Percentiles rank a stretch among this genome's conserved stretches.
Conservation (phyloP, 2,113 vertebrate genomes). For the Myrmecophaga tridactyla region DNA sequence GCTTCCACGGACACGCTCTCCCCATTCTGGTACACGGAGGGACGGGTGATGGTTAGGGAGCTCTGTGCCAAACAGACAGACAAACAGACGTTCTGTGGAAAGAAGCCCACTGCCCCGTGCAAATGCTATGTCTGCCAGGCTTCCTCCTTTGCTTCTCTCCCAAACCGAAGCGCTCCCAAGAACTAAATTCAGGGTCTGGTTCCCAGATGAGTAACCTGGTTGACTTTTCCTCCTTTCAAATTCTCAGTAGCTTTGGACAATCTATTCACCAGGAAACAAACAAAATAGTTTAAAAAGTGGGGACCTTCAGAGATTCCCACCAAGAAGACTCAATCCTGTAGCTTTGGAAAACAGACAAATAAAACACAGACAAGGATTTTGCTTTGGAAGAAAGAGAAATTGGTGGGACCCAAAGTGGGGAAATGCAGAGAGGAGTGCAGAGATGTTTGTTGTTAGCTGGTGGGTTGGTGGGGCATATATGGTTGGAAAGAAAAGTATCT, state of each 20-base stretch:
- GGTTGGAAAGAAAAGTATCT: accelerated
- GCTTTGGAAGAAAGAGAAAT: neutral
- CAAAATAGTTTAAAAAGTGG: neutral
- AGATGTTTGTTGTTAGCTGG: neutral
- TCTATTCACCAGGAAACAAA: neutral
- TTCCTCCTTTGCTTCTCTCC: neutral
- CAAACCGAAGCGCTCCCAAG: neutral
- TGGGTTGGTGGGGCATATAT: accelerated
- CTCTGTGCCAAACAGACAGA: neutral
- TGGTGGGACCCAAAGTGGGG: accelerated
- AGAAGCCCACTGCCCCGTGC: accelerated
- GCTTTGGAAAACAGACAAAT: neutral
- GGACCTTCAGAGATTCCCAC: neutral
- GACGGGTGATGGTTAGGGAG: neutral
- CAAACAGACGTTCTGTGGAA: accelerated
- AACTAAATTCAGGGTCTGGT: neutral
- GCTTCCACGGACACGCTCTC: accelerated
- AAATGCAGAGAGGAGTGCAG: neutral
- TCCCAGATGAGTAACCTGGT: neutral
- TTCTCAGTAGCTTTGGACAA: neutral
- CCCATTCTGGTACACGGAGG: accelerated
- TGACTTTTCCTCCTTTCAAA: neutral
- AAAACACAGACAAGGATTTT: neutral
- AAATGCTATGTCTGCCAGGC: accelerated
- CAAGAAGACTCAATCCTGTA: neutral